Evolutionary conservation across 1,140 invertebrate genomes (phyloP), one percentile per base, ranked within the genome.

Genomic region (Lepidurus apus): DNA sequence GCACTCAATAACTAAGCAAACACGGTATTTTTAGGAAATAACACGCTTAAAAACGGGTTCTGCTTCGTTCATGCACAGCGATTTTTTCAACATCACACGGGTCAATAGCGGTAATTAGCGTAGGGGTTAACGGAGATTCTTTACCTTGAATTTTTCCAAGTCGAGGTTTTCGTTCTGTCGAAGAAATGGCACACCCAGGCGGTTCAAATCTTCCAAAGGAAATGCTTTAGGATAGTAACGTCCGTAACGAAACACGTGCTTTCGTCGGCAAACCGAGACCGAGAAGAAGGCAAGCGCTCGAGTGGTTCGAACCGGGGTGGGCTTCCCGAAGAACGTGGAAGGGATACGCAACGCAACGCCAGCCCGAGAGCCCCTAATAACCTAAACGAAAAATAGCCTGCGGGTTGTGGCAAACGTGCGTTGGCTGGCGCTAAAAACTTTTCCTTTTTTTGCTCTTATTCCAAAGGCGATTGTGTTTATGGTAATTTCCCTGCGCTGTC

Each of bases 261-360:
- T 65, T 65, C 53, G 53, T 65, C 53, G 53, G 53, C 53, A 65
- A 65, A 65, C 53, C 53, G 53, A 17, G 53, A 65, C 53, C 53
- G 53, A 65, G 53, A 65, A 65, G 53, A 65, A 65, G 53, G 8
- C 53, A 65, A 65, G 53, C 53, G 17, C 21, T 21, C 53, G 53
- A 65, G 21, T n/a, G 17, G 17, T 13, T 65, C 53, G 53, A 65
- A 65, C 53, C 53, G 53, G 53, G 21, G 34, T 34, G 34, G 34
- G 34, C 34, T 34, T 34, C 34, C 34, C 34, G 34, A 34, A 34
- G 34, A 34, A 34, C 34, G 34, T 34, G 53, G 53, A 65, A 21
- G 53, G 13, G 53, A 65, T 65, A 65, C 53, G 53, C 53, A 65
- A 65, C 53, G 5, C 53, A 34, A 34, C 34, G 34, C 53, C 53